A percentile compares a stretch with the other conserved stretches of the same genome.
Conservation (phyloP, 2,888 invertebrate species). For the Himalopsyche tibetana region DNA sequence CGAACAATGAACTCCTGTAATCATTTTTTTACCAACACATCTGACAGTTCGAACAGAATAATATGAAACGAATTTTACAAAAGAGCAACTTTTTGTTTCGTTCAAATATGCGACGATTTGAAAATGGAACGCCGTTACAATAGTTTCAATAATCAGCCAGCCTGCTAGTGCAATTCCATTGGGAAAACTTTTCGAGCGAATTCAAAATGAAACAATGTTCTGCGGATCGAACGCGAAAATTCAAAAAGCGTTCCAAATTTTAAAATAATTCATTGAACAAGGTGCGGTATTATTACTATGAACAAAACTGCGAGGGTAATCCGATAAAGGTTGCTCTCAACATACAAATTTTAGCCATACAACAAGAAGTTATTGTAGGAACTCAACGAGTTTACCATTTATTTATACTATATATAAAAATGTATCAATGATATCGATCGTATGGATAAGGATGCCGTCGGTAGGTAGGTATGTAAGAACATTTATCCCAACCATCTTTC, state of each 20-base stretch:
- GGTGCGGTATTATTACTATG: conserved; percentile 28
- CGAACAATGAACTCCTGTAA: conserved; percentile 27
- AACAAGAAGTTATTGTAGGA: background rate
- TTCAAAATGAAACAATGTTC: conserved; percentile 41
- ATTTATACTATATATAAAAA: no score
- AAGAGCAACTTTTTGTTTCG: conserved; percentile 33
- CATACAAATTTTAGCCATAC: background rate
- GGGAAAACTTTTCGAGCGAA: conserved; percentile 2
- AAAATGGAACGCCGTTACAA: conserved; percentile 12
- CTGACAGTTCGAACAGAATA: background rate
- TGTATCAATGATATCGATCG: no score
- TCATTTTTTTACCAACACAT: conserved; percentile 22
- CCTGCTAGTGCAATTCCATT: background rate
- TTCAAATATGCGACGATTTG: background rate
- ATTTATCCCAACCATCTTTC: no score
- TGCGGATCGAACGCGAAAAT: conserved; percentile 35
- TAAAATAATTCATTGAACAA: conserved; percentile 35
- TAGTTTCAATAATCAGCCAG: background rate
- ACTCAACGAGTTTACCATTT: background rate
- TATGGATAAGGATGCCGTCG: no score
- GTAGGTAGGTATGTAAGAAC: no score
- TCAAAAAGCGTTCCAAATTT: conserved; percentile 43
- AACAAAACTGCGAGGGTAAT: background rate
- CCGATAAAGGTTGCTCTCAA: conserved; percentile 8
- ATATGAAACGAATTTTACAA: background rate